Evolutionary conservation across 2,797 vertebrate species (phyloP).

Genomic region (Rhinoraja longicauda): DNA sequence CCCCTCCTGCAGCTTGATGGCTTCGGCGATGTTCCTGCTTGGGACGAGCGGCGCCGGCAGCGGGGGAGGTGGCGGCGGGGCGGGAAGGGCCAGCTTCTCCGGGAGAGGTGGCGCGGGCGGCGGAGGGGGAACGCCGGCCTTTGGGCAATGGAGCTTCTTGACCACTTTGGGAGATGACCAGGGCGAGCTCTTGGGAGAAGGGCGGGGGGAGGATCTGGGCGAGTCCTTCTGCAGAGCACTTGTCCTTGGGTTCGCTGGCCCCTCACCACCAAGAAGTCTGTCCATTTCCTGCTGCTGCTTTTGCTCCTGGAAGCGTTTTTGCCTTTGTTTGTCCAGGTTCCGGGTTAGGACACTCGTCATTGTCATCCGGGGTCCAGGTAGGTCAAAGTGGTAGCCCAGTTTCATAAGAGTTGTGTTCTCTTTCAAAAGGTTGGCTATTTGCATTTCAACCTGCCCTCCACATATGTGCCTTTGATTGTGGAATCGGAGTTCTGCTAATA

Average conservation of each 20-base stretch:
- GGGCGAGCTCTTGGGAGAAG: slow-evolving; percentile 76
- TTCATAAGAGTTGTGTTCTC: slow-evolving; percentile 85
- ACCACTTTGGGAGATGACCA: slow-evolving; percentile 82
- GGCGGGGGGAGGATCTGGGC: slow-evolving; percentile 70
- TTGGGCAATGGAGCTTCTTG: slow-evolving; percentile 55
- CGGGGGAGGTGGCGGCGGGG: slow-evolving; percentile 53
- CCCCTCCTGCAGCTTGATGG: slow-evolving; percentile 82
- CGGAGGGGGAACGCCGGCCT: slow-evolving; percentile 44
- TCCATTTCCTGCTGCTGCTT: slow-evolving; percentile 58
- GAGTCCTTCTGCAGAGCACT: slow-evolving; percentile 72
- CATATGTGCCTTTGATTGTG: slow-evolving; percentile 93
- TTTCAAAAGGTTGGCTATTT: slow-evolving; percentile 84
- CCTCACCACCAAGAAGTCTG: slow-evolving; percentile 50
- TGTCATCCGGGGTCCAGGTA: slow-evolving; percentile 89
- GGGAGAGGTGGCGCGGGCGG: slow-evolving; percentile 45
- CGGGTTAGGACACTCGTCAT: slow-evolving; percentile 92
- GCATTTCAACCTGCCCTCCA: slow-evolving; percentile 92
- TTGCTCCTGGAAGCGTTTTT: slow-evolving; percentile 83
- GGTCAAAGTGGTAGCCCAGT: slow-evolving; percentile 92
- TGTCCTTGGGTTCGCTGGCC: slow-evolving; percentile 63
- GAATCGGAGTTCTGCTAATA: slow-evolving; percentile 86
- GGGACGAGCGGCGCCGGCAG: slow-evolving; percentile 67
- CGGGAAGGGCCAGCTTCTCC: slow-evolving; percentile 50
- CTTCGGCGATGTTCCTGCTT: slow-evolving; percentile 85
- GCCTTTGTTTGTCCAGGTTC: slow-evolving; percentile 92